Conservation (phyloP, 92 coral and sea anemone genomes). For the Parazoanthus swiftii region DNA sequence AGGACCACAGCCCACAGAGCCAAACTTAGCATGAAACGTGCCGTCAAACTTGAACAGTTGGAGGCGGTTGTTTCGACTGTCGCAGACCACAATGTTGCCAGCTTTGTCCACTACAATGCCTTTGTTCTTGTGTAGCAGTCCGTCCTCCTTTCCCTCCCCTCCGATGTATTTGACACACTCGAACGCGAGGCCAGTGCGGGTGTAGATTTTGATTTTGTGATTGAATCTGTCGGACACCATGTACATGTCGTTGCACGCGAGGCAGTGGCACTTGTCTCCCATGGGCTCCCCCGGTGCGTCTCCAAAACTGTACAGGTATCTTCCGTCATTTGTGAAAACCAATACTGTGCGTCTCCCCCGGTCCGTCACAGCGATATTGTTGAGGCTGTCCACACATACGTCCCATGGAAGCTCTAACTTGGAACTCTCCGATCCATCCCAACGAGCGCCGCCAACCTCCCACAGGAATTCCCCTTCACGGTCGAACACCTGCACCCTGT, state of each 20-base stretch:
- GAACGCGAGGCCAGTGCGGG: neutral
- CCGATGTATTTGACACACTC: neutral
- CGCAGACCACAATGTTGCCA: conserved; percentile 42
- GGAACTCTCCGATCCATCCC: neutral
- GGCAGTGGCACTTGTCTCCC: conserved; percentile 17
- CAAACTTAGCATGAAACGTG: conserved; percentile 27
- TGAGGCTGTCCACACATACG: conserved; percentile 29
- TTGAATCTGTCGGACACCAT: conserved; percentile 26
- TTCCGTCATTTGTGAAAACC: conserved; percentile 42
- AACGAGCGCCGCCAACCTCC: conserved; percentile 1
- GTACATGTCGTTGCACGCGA: conserved; percentile 5
- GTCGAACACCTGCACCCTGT: conserved; percentile 43
- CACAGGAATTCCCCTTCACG: conserved; percentile 38
- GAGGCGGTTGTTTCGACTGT: conserved; percentile 33
- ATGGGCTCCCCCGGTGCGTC: conserved; percentile 4
- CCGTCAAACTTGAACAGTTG: conserved; percentile 45
- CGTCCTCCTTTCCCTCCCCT: conserved; percentile 26
- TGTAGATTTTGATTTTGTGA: conserved; percentile 28
- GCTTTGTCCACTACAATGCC: conserved; percentile 43
- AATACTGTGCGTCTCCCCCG: conserved; percentile 21
- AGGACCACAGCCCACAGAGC: conserved; percentile 11
- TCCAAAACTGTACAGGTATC: conserved; percentile 11
- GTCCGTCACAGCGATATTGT: conserved; percentile 41
- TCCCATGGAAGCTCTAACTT: conserved; percentile 17
- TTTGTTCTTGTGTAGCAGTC: conserved; percentile 22